Percentiles rank a stretch among this genome's conserved stretches.
Evolutionary conservation across 2,797 vertebrate species (phyloP).

Genomic region (Coilia nasus): DNA sequence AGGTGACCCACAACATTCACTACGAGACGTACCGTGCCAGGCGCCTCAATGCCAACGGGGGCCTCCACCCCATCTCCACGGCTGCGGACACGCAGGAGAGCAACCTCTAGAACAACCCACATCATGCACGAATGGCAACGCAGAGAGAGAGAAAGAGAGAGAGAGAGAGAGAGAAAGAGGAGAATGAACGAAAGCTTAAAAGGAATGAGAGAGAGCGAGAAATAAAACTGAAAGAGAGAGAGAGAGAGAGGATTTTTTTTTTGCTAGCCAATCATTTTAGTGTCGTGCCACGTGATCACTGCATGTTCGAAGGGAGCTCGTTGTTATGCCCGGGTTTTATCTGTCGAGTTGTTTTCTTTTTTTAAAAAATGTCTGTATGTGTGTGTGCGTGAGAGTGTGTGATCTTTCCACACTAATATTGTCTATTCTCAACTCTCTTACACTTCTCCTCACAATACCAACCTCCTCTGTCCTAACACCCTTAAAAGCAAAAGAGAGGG

Average conservation of each 20-base stretch:
- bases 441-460: constrained; percentile 8
- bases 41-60: constrained; percentile 93
- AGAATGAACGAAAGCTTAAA: not conserved
- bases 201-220: constrained; percentile 33
- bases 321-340: constrained; percentile 50
- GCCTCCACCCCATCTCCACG: constrained; percentile 87
- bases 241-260: not conserved
- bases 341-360: constrained; percentile 37
- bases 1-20: constrained; percentile 98
- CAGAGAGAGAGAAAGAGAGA: not conserved
- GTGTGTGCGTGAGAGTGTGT: not conserved
- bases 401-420: not conserved
- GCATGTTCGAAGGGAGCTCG: constrained; percentile 65
- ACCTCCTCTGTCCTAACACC: not conserved
- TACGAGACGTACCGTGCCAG: constrained; percentile 97
- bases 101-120: constrained; percentile 78
- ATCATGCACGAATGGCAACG: constrained; percentile 19
- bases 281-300: constrained; percentile 53
- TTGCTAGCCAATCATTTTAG: constrained; percentile 15
- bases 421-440: not conserved
- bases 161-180: not conserved
- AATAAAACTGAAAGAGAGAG: constrained; percentile 49
- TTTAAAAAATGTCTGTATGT: not conserved
- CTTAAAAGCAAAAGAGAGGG: constrained; percentile 31
- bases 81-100: constrained; percentile 81